Evolutionary conservation across 2,888 invertebrate species (phyloP).

Genomic region (Hyles lineata): DNA sequence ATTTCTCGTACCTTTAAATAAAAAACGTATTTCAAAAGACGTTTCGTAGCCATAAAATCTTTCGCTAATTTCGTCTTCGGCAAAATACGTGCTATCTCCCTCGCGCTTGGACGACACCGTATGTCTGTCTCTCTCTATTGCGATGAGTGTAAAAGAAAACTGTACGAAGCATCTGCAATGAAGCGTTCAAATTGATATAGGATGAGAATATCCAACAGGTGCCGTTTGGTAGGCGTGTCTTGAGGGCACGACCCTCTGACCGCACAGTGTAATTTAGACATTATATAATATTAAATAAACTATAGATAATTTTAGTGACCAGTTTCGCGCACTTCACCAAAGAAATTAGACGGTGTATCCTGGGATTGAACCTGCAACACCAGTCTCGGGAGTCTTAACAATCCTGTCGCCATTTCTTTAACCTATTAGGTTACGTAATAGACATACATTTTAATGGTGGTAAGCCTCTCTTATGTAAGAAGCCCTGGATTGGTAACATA

Average conservation of each 20-base stretch:
- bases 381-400: too few relatives aligned
- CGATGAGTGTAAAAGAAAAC: conserved; percentile 71
- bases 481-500: too few relatives aligned
- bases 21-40: conserved; percentile 72
- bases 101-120: conserved; percentile 48
- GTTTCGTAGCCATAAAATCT: conserved; percentile 81
- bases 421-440: too few relatives aligned
- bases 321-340: too few relatives aligned
- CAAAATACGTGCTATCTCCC: conserved; percentile 66
- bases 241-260: conserved; percentile 8
- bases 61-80: conserved; percentile 79
- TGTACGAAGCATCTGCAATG: conserved; percentile 75
- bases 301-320: too few relatives aligned
- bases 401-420: too few relatives aligned
- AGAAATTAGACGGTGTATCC: too few relatives aligned
- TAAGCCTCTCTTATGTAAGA: too few relatives aligned
- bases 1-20: background rate
- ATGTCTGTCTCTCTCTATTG: conserved; percentile 59
- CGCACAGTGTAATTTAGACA: background rate
- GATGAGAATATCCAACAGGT: conserved; percentile 68
- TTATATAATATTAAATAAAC: too few relatives aligned
- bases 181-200: conserved; percentile 84
- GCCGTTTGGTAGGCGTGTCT: background rate
- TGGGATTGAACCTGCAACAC: too few relatives aligned
- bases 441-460: too few relatives aligned